phyloP scores from a whole-genome alignment of 2,113 vertebrate species.

The Smithornis capensis region DNA sequence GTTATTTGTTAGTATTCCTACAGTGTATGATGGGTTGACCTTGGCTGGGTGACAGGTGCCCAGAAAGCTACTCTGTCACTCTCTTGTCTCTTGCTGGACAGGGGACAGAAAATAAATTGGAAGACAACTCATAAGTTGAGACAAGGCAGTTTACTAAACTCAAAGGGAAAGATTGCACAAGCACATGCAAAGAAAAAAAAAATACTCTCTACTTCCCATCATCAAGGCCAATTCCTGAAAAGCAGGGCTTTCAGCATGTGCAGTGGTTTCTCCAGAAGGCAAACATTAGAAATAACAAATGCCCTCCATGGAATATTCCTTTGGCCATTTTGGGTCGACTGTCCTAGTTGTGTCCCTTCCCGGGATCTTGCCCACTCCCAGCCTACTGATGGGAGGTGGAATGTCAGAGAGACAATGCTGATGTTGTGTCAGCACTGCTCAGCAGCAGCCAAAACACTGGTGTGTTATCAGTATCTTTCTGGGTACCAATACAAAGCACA shows the following conservation, averaged over 20 bases:
- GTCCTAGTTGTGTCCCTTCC: rapidly evolving
- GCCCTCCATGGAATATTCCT: background rate
- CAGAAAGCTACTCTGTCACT: background rate
- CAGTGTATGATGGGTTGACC: background rate
- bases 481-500: background rate
- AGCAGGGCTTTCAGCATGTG: background rate
- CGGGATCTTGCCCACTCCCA: background rate
- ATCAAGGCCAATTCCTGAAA: background rate
- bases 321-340: background rate
- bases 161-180: background rate
- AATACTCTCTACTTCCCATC: background rate
- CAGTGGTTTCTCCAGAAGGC: background rate
- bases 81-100: background rate
- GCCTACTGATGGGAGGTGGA: no score
- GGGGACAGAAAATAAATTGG: background rate
- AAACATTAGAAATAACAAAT: rapidly evolving
- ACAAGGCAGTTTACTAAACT: background rate
- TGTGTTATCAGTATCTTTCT: background rate
- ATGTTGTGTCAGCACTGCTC: background rate
- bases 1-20: background rate
- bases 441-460: background rate
- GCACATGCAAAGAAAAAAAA: background rate
- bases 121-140: rapidly evolving
- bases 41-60: background rate
- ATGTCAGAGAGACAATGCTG: background rate